Conservation (phyloP, 2,113 vertebrate species). For the Panthera leo region DNA sequence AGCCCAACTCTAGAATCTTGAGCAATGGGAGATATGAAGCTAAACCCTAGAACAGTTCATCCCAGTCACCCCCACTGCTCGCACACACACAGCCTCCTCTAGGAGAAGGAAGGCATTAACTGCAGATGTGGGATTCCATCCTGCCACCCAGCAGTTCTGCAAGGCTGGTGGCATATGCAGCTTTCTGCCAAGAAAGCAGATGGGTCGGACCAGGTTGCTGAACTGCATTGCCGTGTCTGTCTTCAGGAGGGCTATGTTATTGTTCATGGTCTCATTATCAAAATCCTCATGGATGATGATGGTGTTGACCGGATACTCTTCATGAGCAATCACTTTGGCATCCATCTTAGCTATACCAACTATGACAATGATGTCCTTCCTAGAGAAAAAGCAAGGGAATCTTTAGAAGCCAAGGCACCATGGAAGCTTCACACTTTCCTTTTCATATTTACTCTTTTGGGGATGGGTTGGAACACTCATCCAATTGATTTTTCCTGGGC, state of each 20-base stretch:
- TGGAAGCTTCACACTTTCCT: background rate
- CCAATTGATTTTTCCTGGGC: background rate
- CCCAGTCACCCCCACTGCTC: background rate
- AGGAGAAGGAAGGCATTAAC: conserved; percentile 64
- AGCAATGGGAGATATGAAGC: background rate
- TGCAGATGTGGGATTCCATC: conserved; percentile 72
- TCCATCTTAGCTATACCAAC: conserved; percentile 59
- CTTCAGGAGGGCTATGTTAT: conserved; percentile 72
- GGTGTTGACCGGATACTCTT: conserved; percentile 21
- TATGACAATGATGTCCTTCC: conserved; percentile 39
- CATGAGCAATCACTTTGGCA: background rate
- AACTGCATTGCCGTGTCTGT: conserved; percentile 48
- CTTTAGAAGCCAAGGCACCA: background rate
- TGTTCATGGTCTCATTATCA: background rate
- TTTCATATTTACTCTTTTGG: background rate
- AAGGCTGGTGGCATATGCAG: background rate
- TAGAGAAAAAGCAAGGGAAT: conserved; percentile 39
- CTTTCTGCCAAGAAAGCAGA: conserved; percentile 67
- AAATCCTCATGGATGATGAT: conserved; percentile 66
- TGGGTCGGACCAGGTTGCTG: conserved; percentile 40
- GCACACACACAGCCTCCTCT: conserved; percentile 66
- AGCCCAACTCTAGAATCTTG: background rate
- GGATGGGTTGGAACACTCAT: background rate
- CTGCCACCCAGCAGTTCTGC: conserved; percentile 73
- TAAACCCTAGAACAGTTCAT: background rate